phyloP scores from a whole-genome alignment of 2,797 vertebrate species.

The Aselliscus stoliczkanus region DNA sequence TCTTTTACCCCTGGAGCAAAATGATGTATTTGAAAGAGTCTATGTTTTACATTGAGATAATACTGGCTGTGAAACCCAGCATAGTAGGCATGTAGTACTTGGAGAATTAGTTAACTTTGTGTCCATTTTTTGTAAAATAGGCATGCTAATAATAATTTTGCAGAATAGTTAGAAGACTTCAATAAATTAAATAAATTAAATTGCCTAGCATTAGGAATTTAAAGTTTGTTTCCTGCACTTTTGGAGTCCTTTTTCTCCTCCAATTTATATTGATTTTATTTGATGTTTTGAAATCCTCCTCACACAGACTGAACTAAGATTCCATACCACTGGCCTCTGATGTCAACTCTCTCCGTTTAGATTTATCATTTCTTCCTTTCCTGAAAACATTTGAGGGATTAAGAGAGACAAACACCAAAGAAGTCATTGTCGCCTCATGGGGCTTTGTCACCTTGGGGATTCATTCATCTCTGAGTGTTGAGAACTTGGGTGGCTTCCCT shows the following conservation, averaged over 20 bases:
- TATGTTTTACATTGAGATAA: background rate
- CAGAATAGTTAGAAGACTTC: background rate
- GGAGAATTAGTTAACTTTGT: background rate
- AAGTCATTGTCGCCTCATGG: background rate
- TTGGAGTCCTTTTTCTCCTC: background rate
- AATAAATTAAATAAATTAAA: background rate
- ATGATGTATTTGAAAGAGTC: background rate
- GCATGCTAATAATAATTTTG: background rate
- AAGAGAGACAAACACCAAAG: slow-evolving; percentile 14
- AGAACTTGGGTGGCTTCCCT: background rate
- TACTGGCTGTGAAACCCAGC: background rate
- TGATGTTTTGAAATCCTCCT: background rate
- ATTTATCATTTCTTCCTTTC: background rate
- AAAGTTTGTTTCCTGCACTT: background rate
- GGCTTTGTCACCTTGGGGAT: background rate
- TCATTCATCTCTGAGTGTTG: slow-evolving; percentile 16
- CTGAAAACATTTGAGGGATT: background rate
- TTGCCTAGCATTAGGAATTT: background rate
- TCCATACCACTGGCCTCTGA: background rate
- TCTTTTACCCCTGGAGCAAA: background rate
- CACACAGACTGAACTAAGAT: background rate
- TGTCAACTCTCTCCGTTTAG: background rate
- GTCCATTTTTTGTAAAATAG: background rate
- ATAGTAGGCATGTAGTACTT: background rate
- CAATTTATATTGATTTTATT: background rate